Conservation (phyloP, 2,888 invertebrate genomes). For the Pseudococcus longispinus region DNA sequence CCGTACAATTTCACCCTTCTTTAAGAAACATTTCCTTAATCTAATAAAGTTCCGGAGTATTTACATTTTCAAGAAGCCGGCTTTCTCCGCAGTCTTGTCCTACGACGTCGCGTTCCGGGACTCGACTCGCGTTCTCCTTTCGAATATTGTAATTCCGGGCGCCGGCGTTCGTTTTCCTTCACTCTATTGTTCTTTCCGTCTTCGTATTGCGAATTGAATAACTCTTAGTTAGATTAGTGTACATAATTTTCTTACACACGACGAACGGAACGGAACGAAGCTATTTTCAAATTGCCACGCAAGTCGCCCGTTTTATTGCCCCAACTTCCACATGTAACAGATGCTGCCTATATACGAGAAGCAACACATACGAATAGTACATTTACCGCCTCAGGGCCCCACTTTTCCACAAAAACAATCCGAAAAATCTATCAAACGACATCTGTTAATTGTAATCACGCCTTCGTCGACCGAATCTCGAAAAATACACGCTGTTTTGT, state of each 20-base stretch:
- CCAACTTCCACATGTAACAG: conserved; percentile 31
- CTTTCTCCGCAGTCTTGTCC: not conserved
- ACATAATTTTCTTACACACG: conserved; percentile 9
- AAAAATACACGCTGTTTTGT: not conserved
- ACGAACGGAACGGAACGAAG: not conserved
- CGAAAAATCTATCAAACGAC: conserved; percentile 28
- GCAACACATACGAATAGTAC: not conserved
- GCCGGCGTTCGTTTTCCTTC: conserved; percentile 37
- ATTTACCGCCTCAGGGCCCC: not conserved
- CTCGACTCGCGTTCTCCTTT: not conserved
- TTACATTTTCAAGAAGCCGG: conserved; percentile 48
- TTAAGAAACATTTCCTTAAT: conserved; percentile 55
- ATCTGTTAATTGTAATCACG: conserved; percentile 21
- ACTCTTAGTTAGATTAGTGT: conserved; percentile 37
- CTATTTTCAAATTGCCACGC: conserved; percentile 37
- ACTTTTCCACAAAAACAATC: not conserved
- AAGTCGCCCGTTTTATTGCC: conserved; percentile 37
- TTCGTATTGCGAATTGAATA: conserved; percentile 17
- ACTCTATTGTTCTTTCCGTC: conserved; percentile 41
- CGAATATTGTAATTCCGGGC: conserved; percentile 37
- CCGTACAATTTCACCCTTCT: conserved; percentile 53
- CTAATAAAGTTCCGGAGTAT: conserved; percentile 54
- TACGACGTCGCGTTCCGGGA: not conserved
- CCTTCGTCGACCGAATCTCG: not conserved
- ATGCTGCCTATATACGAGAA: conserved; percentile 32